These are phyloP conservation scores for Beroe forskalii DNA, from an alignment of 37 sponge, comb jelly and placozoan species.

Conservation along the genomic window DNA sequence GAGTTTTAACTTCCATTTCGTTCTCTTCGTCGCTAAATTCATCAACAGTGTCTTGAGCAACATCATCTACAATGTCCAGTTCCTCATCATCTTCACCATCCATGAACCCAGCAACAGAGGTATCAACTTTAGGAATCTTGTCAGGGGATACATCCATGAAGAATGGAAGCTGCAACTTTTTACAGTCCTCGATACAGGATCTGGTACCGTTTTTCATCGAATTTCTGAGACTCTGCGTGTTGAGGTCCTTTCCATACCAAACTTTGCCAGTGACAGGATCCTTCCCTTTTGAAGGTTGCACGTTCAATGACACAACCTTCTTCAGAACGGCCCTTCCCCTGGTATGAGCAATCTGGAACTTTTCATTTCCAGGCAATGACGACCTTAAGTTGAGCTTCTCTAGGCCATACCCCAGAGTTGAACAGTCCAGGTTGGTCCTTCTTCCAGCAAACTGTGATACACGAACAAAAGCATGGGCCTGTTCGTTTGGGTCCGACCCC, in stretches of 20 bases:
- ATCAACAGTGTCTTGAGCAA: not conserved
- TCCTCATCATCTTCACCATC: not conserved
- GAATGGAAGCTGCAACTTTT: not conserved
- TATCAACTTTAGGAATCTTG: not conserved
- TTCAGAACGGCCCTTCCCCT: not conserved
- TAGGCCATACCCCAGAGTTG: not conserved
- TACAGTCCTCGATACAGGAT: not conserved
- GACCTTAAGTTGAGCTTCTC: not conserved
- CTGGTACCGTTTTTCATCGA: not conserved
- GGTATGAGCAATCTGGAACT: not conserved
- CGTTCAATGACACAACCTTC: not conserved
- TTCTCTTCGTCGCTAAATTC: not conserved
- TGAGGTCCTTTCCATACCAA: not conserved
- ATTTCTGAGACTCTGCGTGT: not conserved
- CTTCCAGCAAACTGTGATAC: not conserved
- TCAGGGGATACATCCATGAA: not conserved
- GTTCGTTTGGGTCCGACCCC: not conserved
- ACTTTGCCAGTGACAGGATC: not conserved
- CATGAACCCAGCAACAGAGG: not conserved
- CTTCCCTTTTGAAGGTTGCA: not conserved
- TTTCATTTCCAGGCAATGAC: not conserved
- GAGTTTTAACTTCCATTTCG: not conserved
- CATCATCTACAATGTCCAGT: not conserved
- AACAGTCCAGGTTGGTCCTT: not conserved
- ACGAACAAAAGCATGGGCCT: not conserved